These are phyloP conservation scores for Drosophila carrolli DNA, from an alignment of 1,140 invertebrate species.

Conservation along the genomic window DNA sequence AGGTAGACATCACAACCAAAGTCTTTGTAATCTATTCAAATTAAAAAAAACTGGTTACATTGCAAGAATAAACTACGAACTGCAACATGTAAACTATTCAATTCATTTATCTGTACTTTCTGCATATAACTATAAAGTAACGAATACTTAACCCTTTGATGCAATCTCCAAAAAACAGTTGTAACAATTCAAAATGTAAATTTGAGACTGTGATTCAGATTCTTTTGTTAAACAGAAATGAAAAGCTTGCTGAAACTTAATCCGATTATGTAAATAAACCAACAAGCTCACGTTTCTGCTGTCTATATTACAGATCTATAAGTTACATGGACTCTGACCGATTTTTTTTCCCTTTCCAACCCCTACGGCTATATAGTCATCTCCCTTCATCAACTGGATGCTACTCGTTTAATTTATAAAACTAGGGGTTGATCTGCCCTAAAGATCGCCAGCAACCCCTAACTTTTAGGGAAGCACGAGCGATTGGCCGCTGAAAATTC, in stretches of 20 bases:
- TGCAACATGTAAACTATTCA: neutral
- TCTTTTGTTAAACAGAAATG: neutral
- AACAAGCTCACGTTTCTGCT: neutral
- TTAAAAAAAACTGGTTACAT: too few species aligned
- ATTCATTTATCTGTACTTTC: neutral
- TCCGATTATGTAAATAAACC: constrained; percentile 40
- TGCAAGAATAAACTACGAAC: too few species aligned
- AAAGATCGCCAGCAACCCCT: constrained; percentile 57
- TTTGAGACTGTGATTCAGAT: neutral
- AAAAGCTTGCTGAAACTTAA: constrained; percentile 11
- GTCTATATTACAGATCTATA: constrained; percentile 5
- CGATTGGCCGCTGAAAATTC: constrained; percentile 53
- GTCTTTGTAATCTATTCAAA: too few species aligned
- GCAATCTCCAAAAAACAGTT: neutral
- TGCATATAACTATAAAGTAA: neutral
- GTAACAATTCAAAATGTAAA: constrained; percentile 1
- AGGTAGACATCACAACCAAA: too few species aligned
- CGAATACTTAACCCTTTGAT: neutral
- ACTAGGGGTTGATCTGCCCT: constrained; percentile 47
- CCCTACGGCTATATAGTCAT: constrained; percentile 11
- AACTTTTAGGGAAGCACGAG: neutral
- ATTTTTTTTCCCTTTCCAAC: neutral
- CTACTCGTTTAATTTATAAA: neutral
- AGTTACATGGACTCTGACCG: constrained; percentile 9
- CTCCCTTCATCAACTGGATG: constrained; percentile 1